Conservation (phyloP, 1,140 invertebrate species). For the Bombus polaris region DNA sequence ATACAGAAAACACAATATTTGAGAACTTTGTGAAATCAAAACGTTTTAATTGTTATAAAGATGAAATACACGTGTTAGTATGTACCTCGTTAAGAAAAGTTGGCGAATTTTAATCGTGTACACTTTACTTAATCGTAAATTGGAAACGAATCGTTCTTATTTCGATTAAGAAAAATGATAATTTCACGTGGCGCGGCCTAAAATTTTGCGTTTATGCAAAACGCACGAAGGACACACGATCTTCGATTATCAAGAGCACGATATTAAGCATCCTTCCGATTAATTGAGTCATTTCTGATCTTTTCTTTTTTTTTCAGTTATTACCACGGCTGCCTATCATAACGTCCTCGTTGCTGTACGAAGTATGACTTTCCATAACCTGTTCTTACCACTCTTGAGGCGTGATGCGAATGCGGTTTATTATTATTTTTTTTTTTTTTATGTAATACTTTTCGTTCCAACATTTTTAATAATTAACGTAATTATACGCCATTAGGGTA, state of each 20-base stretch:
- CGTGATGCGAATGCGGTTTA: background rate
- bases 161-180: background rate
- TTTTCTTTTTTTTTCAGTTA: background rate
- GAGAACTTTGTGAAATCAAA: too few species aligned
- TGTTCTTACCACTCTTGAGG: constrained; percentile 24
- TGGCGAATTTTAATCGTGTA: background rate
- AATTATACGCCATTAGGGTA: constrained; percentile 18
- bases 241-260: background rate
- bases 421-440: background rate
- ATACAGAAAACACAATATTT: background rate
- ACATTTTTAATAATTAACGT: constrained; percentile 37
- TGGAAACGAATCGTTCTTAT: background rate
- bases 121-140: background rate
- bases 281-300: constrained; percentile 32
- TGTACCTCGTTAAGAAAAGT: too few species aligned
- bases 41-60: background rate
- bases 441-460: constrained; percentile 19
- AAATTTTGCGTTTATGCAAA: background rate
- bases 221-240: background rate
- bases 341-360: constrained; percentile 9
- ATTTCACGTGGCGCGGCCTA: background rate
- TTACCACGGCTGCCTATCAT: constrained; percentile 4
- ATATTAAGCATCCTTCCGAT: background rate
- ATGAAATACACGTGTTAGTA: background rate
- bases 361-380: constrained; percentile 42